A percentile compares a stretch with the other conserved stretches of the same genome.
Evolutionary conservation across 2,113 vertebrate genomes (phyloP).

Genomic region (Hemichromis elongatus): DNA sequence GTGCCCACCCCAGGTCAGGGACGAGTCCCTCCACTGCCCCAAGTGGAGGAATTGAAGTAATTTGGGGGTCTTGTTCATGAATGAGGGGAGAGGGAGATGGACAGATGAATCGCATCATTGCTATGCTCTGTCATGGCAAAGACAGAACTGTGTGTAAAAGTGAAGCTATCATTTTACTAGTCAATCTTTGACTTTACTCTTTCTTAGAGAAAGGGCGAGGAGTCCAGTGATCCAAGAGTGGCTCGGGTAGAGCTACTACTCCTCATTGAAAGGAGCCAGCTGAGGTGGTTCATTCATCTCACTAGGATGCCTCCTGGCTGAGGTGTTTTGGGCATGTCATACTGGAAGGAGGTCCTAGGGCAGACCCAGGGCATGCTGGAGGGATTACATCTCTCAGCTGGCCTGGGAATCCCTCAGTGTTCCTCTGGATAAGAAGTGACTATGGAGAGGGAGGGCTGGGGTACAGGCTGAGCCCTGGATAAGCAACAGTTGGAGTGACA

Average conservation of each 20-base stretch:
- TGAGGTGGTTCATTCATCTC: neutral
- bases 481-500: neutral
- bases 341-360: neutral
- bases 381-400: neutral
- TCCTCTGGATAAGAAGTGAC: neutral
- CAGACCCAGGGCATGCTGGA: neutral
- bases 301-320: neutral
- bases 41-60: neutral
- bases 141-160: neutral
- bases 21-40: neutral
- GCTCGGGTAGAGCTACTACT: neutral
- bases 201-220: neutral
- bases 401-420: neutral
- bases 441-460: neutral
- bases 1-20: neutral
- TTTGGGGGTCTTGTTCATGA: neutral
- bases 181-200: neutral
- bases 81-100: neutral
- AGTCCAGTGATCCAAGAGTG: neutral
- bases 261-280: neutral
- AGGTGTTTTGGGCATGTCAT: neutral
- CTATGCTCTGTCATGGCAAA: neutral
- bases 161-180: neutral
- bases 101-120: neutral
- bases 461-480: neutral